Conservation (phyloP, 2,888 invertebrate genomes). For the Amblyjoppa fuscipennis region DNA sequence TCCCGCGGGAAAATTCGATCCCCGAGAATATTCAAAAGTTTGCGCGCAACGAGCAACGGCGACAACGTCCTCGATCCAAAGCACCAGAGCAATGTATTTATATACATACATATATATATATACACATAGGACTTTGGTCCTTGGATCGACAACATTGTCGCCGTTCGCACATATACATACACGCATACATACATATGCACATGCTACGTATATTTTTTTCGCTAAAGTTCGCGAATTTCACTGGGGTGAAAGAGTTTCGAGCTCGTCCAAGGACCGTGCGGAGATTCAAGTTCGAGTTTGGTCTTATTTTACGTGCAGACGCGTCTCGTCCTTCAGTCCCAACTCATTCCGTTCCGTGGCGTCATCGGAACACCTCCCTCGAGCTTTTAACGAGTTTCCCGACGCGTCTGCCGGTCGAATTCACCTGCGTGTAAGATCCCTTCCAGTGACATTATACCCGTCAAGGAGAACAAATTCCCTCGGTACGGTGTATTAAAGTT, state of each 20-base stretch:
- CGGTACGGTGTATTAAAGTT: slow-evolving; percentile 44
- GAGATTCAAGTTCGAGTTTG: slow-evolving; percentile 28
- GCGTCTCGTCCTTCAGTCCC: slow-evolving; percentile 34
- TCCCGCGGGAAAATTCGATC: slow-evolving; percentile 33
- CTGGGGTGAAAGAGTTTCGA: background rate
- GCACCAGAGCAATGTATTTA: background rate
- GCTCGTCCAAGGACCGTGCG: background rate
- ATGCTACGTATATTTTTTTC: background rate
- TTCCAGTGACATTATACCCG: slow-evolving; percentile 17
- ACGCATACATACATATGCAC: too few species aligned
- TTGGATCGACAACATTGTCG: slow-evolving; percentile 27
- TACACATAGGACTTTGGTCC: background rate
- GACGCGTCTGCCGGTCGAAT: slow-evolving; percentile 48
- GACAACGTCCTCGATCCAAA: slow-evolving; percentile 24
- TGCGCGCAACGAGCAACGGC: slow-evolving; percentile 33
- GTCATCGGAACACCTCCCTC: slow-evolving; percentile 35
- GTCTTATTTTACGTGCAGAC: slow-evolving; percentile 42
- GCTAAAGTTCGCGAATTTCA: slow-evolving; percentile 36
- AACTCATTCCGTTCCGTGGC: slow-evolving; percentile 48
- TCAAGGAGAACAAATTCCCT: slow-evolving; percentile 27
- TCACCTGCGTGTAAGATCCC: slow-evolving; percentile 6
- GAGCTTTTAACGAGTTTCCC: slow-evolving; percentile 46
- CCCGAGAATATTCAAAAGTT: slow-evolving; percentile 40
- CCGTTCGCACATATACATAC: background rate
- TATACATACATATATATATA: too few species aligned